phyloP scores from a whole-genome alignment of 2,797 vertebrate genomes.

The Garrulus glandarius region DNA sequence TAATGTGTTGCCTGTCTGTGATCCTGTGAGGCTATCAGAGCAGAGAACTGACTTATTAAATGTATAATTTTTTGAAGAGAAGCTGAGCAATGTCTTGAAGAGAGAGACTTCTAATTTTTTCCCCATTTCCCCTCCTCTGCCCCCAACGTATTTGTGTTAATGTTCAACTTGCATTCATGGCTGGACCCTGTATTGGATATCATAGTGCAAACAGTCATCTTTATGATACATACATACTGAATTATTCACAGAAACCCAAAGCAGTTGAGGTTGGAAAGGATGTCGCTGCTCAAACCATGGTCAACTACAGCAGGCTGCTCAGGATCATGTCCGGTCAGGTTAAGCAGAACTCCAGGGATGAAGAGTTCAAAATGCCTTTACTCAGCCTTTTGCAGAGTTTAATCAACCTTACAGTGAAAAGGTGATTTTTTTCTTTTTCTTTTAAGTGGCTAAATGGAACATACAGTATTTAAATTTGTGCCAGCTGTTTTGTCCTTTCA shows the following conservation, averaged over 20 bases:
- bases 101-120: neutral
- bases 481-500: neutral
- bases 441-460: neutral
- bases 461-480: neutral
- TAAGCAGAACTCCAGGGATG: neutral
- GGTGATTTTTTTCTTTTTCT: neutral
- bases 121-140: rapidly evolving
- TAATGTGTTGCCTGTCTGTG: neutral
- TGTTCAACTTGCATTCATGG: neutral
- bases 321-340: neutral
- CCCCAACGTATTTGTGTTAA: neutral
- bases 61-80: neutral
- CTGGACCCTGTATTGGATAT: neutral
- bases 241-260: neutral
- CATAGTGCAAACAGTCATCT: neutral
- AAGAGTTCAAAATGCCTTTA: neutral
- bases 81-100: neutral
- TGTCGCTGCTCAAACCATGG: neutral
- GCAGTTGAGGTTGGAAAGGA: neutral
- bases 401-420: neutral
- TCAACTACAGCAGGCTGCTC: neutral
- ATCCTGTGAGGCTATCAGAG: neutral
- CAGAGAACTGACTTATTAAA: neutral
- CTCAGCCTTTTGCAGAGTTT: neutral
- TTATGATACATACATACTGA: neutral